Evolutionary conservation across 1,140 invertebrate species (phyloP).

Genomic region (Bacillus rossius): DNA sequence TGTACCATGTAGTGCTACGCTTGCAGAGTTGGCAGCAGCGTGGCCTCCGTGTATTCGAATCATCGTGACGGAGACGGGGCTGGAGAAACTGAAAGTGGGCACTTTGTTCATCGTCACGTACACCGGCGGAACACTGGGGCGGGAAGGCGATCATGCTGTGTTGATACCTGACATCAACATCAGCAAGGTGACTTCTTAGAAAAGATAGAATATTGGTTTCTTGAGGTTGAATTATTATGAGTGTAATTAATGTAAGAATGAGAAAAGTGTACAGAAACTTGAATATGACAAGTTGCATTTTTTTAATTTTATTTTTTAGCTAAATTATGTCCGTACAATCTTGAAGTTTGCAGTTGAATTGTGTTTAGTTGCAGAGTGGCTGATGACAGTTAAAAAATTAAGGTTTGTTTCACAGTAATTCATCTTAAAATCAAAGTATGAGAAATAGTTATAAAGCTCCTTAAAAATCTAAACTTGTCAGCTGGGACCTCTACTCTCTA

Average conservation of each 20-base stretch:
- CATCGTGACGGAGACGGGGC: constrained; percentile 70
- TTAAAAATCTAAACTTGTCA: too few relatives aligned
- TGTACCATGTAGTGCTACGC: too few relatives aligned
- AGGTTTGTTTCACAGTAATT: too few relatives aligned
- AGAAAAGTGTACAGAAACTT: too few relatives aligned
- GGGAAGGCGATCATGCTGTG: constrained; percentile 71
- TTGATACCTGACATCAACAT: constrained; percentile 73
- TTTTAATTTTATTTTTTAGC: too few relatives aligned
- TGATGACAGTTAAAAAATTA: too few relatives aligned
- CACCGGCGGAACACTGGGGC: constrained; percentile 77
- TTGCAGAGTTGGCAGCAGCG: constrained; percentile 60
- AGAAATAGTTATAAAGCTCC: too few relatives aligned
- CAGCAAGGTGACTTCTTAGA: constrained; percentile 55
- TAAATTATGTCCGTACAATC: too few relatives aligned
- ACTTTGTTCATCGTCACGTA: constrained; percentile 80
- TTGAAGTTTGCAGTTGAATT: too few relatives aligned
- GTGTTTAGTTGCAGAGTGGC: too few relatives aligned
- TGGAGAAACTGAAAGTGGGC: constrained; percentile 63
- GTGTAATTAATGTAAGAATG: not conserved
- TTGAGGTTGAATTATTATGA: not conserved
- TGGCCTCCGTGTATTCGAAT: constrained; percentile 84
- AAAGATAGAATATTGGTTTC: not conserved
- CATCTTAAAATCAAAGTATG: too few relatives aligned
- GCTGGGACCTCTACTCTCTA: too few relatives aligned
- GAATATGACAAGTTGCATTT: not conserved